Percentiles rank a stretch among this genome's conserved stretches.
phyloP scores from a whole-genome alignment of 2,888 invertebrate species.

The Drosophila meridiana region DNA sequence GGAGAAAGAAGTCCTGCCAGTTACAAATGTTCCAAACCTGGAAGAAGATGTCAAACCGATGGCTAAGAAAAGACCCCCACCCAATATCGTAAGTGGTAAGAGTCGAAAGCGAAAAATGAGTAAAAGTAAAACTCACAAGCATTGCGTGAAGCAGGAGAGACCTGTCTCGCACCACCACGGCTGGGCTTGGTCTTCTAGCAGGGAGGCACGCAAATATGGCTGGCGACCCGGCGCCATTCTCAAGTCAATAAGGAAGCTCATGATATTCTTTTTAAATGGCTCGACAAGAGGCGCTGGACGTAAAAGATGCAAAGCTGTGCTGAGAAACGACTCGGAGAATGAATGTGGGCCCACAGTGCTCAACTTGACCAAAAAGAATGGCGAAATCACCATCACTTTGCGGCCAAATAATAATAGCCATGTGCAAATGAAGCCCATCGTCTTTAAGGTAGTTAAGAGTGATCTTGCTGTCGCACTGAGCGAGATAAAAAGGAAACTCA shows the following conservation, averaged over 20 bases:
- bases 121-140: slow-evolving; percentile 85
- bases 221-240: slow-evolving; percentile 84
- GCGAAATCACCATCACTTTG: slow-evolving; percentile 87
- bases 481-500: slow-evolving; percentile 86
- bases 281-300: slow-evolving; percentile 55
- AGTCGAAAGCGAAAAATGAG: not conserved
- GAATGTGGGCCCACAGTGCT: slow-evolving; percentile 85
- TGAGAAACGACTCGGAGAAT: slow-evolving; percentile 72
- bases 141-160: slow-evolving; percentile 85
- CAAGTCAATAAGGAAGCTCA: slow-evolving; percentile 78
- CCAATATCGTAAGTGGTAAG: not conserved
- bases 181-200: slow-evolving; percentile 87
- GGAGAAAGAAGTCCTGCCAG: not conserved
- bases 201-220: slow-evolving; percentile 66
- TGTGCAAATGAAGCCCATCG: slow-evolving; percentile 86
- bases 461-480: slow-evolving; percentile 85
- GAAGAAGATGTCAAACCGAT: not conserved
- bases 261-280: slow-evolving; percentile 79
- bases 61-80: not conserved
- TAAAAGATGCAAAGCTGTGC: slow-evolving; percentile 82
- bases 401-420: slow-evolving; percentile 15
- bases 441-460: slow-evolving; percentile 89
- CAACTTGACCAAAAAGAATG: slow-evolving; percentile 88
- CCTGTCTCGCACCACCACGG: slow-evolving; percentile 88
- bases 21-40: not conserved